A percentile compares a stretch with the other conserved stretches of the same genome.
These are phyloP conservation scores for Rotaria magnacalcarata DNA, from an alignment of 2,888 invertebrate genomes.

Conservation along the genomic window DNA sequence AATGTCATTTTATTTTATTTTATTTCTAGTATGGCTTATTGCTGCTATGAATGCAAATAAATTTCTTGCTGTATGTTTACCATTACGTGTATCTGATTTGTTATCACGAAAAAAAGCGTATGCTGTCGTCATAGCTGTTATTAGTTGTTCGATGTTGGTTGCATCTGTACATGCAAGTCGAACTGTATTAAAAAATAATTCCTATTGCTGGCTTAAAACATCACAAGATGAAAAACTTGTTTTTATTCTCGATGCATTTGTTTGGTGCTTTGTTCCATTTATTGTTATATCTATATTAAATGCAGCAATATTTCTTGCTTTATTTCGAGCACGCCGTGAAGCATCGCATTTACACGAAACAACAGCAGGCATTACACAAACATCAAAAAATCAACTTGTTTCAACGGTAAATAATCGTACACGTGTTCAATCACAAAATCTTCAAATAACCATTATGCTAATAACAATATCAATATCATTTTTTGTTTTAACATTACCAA, in stretches of 20 bases:
- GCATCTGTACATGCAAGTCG: constrained; percentile 24
- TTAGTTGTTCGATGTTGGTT: not conserved
- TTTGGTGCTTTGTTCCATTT: constrained; percentile 37
- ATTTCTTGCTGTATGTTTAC: constrained; percentile 31
- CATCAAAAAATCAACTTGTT: not conserved
- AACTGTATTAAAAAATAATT: constrained; percentile 22
- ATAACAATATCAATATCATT: constrained; percentile 28
- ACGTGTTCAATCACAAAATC: constrained; percentile 30
- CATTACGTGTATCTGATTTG: constrained; percentile 28
- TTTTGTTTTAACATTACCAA: constrained; percentile 33
- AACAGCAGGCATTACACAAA: not conserved
- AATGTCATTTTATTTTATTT: not conserved
- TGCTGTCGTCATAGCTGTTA: not conserved
- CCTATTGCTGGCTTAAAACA: constrained; percentile 12
- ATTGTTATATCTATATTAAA: constrained; percentile 16
- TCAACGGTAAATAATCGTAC: not conserved
- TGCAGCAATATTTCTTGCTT: constrained; percentile 8
- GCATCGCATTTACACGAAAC: not conserved
- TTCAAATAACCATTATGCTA: constrained; percentile 27
- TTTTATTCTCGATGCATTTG: constrained; percentile 33
- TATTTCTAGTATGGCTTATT: constrained; percentile 9
- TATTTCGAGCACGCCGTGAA: not conserved
- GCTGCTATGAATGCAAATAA: constrained; percentile 28
- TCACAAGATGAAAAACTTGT: constrained; percentile 32
- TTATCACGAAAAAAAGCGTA: constrained; percentile 24